These are phyloP conservation scores for Todus mexicanus DNA, from an alignment of 2,797 vertebrate species.

Conservation along the genomic window DNA sequence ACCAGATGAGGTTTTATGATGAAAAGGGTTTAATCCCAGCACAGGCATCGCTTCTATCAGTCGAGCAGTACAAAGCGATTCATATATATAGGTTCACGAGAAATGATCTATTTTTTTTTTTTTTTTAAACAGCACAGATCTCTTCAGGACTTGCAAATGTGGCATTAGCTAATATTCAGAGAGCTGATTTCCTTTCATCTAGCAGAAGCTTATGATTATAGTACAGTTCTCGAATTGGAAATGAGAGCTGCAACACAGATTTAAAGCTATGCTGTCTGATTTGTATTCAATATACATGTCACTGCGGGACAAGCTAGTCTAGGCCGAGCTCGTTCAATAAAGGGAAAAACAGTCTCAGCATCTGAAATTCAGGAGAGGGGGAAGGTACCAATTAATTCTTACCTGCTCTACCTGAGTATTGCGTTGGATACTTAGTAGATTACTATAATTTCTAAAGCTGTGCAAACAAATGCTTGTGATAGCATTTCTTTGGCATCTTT, in stretches of 20 bases:
- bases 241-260: slow-evolving; percentile 86
- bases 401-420: slow-evolving; percentile 58
- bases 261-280: slow-evolving; percentile 84
- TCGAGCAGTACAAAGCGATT: slow-evolving; percentile 91
- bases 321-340: slow-evolving; percentile 72
- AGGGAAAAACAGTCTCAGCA: slow-evolving; percentile 73
- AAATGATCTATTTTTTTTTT: slow-evolving; percentile 83
- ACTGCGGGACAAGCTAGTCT: slow-evolving; percentile 84
- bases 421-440: slow-evolving; percentile 36
- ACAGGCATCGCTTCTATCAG: slow-evolving; percentile 95
- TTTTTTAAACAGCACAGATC: slow-evolving; percentile 82
- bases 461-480: slow-evolving; percentile 22
- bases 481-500: neutral
- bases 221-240: slow-evolving; percentile 89
- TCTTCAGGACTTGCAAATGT: slow-evolving; percentile 99
- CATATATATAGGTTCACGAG: slow-evolving; percentile 85
- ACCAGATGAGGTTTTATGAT: slow-evolving; percentile 99
- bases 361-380: slow-evolving; percentile 39
- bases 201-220: slow-evolving; percentile 88
- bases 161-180: slow-evolving; percentile 98
- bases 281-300: slow-evolving; percentile 94
- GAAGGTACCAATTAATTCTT: slow-evolving; percentile 71
- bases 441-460: slow-evolving; percentile 33
- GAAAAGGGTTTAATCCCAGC: slow-evolving; percentile 98
- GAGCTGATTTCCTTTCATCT: slow-evolving; percentile 90